Evolutionary conservation across 37 sponge, comb jelly and placozoan species (phyloP).

Genomic region (Axinella damicornis): DNA sequence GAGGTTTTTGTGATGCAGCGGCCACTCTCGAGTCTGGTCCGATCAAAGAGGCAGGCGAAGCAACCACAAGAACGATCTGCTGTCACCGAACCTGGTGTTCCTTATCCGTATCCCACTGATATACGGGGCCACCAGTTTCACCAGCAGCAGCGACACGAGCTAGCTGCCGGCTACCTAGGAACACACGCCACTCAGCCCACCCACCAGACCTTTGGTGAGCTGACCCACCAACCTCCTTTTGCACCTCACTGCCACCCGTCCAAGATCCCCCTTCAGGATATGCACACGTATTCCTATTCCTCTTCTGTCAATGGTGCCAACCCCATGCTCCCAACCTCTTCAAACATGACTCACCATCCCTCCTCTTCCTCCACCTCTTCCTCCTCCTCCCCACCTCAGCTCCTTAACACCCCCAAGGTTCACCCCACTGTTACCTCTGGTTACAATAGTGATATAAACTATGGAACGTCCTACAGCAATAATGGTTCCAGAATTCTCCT

Average conservation of each 20-base stretch:
- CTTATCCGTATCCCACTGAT: too few relatives aligned
- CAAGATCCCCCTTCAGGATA: neutral
- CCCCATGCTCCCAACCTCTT: neutral
- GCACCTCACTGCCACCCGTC: neutral
- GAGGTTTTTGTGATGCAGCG: too few relatives aligned
- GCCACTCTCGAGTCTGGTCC: too few relatives aligned
- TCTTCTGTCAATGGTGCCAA: neutral
- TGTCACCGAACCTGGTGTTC: neutral
- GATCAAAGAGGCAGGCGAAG: too few relatives aligned
- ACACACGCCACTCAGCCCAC: neutral
- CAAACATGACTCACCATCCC: neutral
- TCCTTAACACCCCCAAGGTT: neutral
- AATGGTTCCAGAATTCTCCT: too few relatives aligned
- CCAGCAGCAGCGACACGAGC: neutral
- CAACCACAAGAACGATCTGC: neutral
- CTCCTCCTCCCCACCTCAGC: neutral
- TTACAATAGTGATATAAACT: too few relatives aligned
- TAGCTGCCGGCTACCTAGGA: neutral
- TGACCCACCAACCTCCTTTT: neutral
- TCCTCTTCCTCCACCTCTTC: neutral
- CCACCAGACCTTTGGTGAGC: slow-evolving; percentile 27
- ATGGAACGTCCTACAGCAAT: too few relatives aligned
- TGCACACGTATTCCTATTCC: neutral
- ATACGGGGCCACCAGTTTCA: neutral
- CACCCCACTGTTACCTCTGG: too few relatives aligned